phyloP scores from a whole-genome alignment of 1,140 invertebrate genomes.

The Scaptomyza montana region DNA sequence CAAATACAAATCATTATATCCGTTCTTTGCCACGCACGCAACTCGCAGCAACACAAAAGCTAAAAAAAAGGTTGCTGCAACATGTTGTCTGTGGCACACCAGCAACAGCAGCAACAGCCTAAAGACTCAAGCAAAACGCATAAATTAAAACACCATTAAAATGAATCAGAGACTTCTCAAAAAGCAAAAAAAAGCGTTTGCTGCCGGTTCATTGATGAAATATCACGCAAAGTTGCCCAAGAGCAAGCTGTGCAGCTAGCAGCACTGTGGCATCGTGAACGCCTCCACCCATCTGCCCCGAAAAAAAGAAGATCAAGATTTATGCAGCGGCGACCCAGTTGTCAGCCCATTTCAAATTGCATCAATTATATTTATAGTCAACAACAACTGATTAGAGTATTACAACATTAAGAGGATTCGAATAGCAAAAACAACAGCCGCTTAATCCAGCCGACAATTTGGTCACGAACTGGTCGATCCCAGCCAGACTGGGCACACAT shows the following conservation, averaged over 20 bases:
- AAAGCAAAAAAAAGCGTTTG: slow-evolving; percentile 3
- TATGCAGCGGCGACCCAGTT: slow-evolving; percentile 68
- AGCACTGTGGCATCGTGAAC: slow-evolving; percentile 1
- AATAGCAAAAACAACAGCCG: neutral
- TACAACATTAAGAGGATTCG: neutral
- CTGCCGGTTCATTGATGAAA: slow-evolving; percentile 42
- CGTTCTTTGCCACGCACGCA: slow-evolving; percentile 42
- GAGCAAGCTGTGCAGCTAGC: slow-evolving; percentile 20
- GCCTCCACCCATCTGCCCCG: slow-evolving; percentile 18
- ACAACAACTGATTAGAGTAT: neutral
- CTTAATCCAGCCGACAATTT: slow-evolving; percentile 37
- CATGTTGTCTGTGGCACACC: slow-evolving; percentile 11
- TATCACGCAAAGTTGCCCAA: slow-evolving; percentile 75
- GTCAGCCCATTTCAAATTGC: slow-evolving; percentile 72
- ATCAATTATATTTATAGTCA: slow-evolving; percentile 59
- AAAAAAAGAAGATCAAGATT: slow-evolving; percentile 35
- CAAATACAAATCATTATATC: slow-evolving; percentile 25
- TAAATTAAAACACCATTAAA: slow-evolving; percentile 74
- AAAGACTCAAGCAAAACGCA: slow-evolving; percentile 52
- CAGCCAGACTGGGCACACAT: neutral
- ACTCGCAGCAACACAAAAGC: slow-evolving; percentile 23
- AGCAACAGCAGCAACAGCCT: slow-evolving; percentile 13
- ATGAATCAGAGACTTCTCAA: slow-evolving; percentile 26
- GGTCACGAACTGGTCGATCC: slow-evolving; percentile 63
- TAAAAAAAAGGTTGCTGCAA: slow-evolving; percentile 32